phyloP scores from a whole-genome alignment of 2,888 invertebrate species.

The Callyntrura guangdongensis region DNA sequence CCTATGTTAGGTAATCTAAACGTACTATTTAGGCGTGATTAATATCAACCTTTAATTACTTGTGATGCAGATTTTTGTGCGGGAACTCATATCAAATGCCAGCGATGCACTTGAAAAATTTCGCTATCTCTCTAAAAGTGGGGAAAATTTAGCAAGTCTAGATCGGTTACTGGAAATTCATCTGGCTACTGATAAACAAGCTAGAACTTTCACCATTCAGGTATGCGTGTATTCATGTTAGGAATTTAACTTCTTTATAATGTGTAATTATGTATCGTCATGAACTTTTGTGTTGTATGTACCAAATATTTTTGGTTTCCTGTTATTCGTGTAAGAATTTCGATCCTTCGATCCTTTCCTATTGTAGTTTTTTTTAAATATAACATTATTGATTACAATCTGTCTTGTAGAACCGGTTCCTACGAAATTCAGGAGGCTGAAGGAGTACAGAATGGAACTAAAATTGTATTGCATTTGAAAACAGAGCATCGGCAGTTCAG shows the following conservation, averaged over 20 bases:
- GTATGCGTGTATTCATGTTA: constrained; percentile 87
- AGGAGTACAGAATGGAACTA: constrained; percentile 95
- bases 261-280: too few species aligned
- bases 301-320: too few species aligned
- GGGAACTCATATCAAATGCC: constrained; percentile 98
- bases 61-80: constrained; percentile 95
- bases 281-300: not conserved
- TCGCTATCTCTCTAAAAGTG: constrained; percentile 91
- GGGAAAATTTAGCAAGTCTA: constrained; percentile 87
- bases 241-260: too few species aligned
- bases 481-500: constrained; percentile 95
- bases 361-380: too few species aligned
- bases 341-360: constrained; percentile 98
- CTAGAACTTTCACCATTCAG: constrained; percentile 94
- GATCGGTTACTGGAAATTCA: constrained; percentile 94
- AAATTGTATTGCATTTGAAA: constrained; percentile 96
- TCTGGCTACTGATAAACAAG: constrained; percentile 95
- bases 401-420: constrained; percentile 90
- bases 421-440: constrained; percentile 96
- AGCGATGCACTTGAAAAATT: constrained; percentile 99
- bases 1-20: not conserved
- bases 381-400: not conserved
- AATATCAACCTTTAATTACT: too few species aligned
- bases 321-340: constrained; percentile 90
- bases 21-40: constrained; percentile 4